phyloP scores from a whole-genome alignment of 2,113 vertebrate species.

The Capreolus pygargus region DNA sequence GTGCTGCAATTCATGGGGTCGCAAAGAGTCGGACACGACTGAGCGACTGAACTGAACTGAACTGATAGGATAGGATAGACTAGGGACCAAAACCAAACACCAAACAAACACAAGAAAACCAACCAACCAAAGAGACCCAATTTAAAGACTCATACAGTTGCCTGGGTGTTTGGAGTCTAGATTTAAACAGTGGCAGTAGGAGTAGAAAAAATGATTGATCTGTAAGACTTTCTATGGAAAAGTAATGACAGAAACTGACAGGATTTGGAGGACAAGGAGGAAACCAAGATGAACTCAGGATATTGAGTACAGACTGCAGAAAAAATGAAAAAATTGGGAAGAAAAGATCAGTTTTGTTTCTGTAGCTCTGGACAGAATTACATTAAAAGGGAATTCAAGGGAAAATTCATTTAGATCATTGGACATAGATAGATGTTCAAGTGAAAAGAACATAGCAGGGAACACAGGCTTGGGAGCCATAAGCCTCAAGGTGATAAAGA shows the following conservation, averaged over 20 bases:
- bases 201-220: background rate
- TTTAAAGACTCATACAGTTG: background rate
- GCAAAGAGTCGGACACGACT: fast-evolving
- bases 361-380: background rate
- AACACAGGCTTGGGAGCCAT: background rate
- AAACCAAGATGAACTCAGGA: background rate
- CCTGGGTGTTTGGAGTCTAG: background rate
- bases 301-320: background rate
- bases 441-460: background rate
- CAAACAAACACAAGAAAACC: background rate
- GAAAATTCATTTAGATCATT: background rate
- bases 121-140: background rate
- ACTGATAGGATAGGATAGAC: background rate
- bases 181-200: background rate
- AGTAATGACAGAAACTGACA: background rate
- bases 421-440: background rate
- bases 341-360: background rate
- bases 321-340: background rate
- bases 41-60: background rate
- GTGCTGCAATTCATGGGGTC: fast-evolving
- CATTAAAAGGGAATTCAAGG: background rate
- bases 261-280: background rate
- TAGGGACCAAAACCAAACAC: background rate
- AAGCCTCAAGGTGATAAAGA: background rate
- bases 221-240: background rate